Conservation (phyloP, 2,113 vertebrate species). For the Dicentrarchus labrax region DNA sequence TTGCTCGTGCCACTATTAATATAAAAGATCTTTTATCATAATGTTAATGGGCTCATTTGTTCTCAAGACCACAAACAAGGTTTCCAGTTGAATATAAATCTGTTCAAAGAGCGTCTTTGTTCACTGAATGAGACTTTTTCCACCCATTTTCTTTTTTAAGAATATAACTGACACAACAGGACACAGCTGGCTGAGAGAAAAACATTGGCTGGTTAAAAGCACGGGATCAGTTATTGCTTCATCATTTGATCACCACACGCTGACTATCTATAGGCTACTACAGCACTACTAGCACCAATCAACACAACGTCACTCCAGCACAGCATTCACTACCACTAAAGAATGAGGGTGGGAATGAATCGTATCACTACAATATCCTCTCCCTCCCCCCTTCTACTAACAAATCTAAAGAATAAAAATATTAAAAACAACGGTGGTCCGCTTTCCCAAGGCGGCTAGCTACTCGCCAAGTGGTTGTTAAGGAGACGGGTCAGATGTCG, state of each 20-base stretch:
- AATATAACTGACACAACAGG: neutral
- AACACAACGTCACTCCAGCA: constrained; percentile 60
- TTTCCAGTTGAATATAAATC: too few species aligned
- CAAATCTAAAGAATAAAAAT: neutral
- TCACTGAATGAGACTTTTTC: too few species aligned
- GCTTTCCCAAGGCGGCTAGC: constrained; percentile 66
- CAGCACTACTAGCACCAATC: constrained; percentile 43
- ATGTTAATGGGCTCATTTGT: too few species aligned
- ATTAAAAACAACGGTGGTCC: constrained; percentile 14
- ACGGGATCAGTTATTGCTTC: constrained; percentile 19
- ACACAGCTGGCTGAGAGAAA: constrained; percentile 47
- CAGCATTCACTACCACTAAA: constrained; percentile 46
- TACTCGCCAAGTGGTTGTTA: constrained; percentile 82
- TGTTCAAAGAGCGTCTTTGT: too few species aligned
- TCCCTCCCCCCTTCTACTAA: neutral
- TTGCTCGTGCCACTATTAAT: too few species aligned
- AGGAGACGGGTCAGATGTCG: constrained; percentile 74
- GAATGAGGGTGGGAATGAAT: constrained; percentile 18
- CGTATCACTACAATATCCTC: neutral
- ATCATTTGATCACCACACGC: constrained; percentile 34
- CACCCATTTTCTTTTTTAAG: too few species aligned
- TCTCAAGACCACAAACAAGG: too few species aligned
- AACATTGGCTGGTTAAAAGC: constrained; percentile 38
- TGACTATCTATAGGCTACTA: constrained; percentile 20
- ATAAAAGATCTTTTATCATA: too few species aligned